Evolutionary conservation across 2,888 invertebrate genomes (phyloP).

Genomic region (Diploptera punctata): DNA sequence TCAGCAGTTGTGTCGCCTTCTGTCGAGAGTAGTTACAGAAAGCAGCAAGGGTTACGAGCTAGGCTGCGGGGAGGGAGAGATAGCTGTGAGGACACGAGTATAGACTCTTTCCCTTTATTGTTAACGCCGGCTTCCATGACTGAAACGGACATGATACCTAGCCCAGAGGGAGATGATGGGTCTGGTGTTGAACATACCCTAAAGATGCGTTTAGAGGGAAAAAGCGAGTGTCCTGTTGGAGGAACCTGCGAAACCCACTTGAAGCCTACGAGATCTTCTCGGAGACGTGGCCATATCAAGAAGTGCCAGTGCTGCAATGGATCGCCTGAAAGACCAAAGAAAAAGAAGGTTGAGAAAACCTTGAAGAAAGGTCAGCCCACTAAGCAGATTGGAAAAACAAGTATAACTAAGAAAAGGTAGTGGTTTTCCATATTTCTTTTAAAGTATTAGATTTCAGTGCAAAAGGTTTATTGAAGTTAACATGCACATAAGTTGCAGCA

Average conservation of each 20-base stretch:
- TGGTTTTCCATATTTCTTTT: constrained; percentile 13
- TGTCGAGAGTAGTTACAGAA: constrained; percentile 4
- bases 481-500: constrained; percentile 27
- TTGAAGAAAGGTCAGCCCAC: constrained; percentile 27
- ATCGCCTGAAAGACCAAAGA: constrained; percentile 60
- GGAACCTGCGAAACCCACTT: constrained; percentile 24
- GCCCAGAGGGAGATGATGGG: constrained; percentile 23
- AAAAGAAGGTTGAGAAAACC: constrained; percentile 51
- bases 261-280: constrained; percentile 49
- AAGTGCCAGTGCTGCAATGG: constrained; percentile 69
- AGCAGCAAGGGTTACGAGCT: background rate
- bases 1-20: constrained; percentile 1
- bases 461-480: background rate
- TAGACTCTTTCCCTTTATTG: background rate
- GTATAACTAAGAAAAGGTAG: constrained; percentile 38
- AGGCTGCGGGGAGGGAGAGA: constrained; percentile 2
- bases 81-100: background rate
- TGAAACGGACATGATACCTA: background rate
- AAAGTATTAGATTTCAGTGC: constrained; percentile 10
- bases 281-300: constrained; percentile 63
- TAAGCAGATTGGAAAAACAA: constrained; percentile 32
- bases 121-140: background rate
- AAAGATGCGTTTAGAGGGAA: constrained; percentile 3
- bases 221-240: constrained; percentile 26
- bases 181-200: background rate